Percentiles rank a stretch among this genome's conserved stretches.
These are phyloP conservation scores for Phytoseiulus persimilis DNA, from an alignment of 2,888 invertebrate species.

Conservation along the genomic window DNA sequence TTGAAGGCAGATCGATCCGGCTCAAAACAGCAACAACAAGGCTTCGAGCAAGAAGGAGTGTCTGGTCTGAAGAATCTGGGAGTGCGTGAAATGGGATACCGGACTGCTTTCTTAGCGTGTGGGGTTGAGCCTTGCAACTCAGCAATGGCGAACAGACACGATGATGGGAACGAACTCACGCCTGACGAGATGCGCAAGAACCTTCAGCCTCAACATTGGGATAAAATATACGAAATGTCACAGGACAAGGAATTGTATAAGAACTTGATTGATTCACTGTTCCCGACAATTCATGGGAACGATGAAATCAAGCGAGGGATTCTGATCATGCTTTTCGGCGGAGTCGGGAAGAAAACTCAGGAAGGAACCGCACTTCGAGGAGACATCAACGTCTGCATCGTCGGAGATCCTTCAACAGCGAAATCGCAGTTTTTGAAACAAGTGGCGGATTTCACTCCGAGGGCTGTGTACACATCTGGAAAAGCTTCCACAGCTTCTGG, in stretches of 20 bases:
- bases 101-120: constrained; percentile 87
- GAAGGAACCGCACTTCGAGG: constrained; percentile 87
- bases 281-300: constrained; percentile 89
- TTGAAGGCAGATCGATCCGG: constrained; percentile 64
- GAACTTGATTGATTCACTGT: constrained; percentile 80
- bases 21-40: constrained; percentile 64
- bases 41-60: constrained; percentile 60
- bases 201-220: constrained; percentile 63
- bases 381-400: constrained; percentile 93
- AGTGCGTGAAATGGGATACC: constrained; percentile 73
- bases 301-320: constrained; percentile 85
- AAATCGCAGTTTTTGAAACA: constrained; percentile 88
- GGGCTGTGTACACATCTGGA: constrained; percentile 96
- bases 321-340: constrained; percentile 89
- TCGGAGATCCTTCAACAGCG: constrained; percentile 97
- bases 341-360: constrained; percentile 83
- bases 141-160: constrained; percentile 50
- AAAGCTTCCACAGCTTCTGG: constrained; percentile 97
- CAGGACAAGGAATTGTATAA: constrained; percentile 76
- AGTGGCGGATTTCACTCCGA: constrained; percentile 80
- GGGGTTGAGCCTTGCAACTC: constrained; percentile 77
- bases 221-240: constrained; percentile 93
- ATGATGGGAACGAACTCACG: constrained; percentile 40
- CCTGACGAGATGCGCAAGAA: constrained; percentile 48
- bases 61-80: constrained; percentile 76